phyloP scores from a whole-genome alignment of 1,140 invertebrate genomes.

The Microvelia longipes region DNA sequence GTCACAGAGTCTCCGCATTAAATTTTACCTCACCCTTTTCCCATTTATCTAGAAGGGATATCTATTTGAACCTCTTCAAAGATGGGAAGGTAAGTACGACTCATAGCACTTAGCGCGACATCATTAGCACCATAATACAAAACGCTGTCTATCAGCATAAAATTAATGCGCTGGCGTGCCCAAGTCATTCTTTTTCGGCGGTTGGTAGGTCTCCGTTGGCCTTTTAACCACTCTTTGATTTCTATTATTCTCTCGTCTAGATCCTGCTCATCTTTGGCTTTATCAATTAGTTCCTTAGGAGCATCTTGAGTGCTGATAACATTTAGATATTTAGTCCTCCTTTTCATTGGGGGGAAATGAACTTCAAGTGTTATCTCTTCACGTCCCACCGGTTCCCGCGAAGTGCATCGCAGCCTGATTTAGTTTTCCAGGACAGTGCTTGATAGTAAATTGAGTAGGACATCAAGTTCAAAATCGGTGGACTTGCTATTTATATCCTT shows the following conservation, averaged over 20 bases:
- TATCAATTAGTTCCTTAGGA: neutral
- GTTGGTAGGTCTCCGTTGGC: neutral
- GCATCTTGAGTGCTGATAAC: neutral
- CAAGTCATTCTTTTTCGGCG: neutral
- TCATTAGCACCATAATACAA: neutral
- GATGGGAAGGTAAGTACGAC: too few relatives aligned
- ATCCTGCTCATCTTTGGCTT: neutral
- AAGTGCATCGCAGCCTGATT: conserved; percentile 28
- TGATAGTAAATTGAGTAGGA: conserved; percentile 27
- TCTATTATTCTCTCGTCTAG: neutral
- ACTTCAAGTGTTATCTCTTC: neutral
- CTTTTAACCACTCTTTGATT: neutral
- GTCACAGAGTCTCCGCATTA: too few relatives aligned
- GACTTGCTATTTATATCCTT: conserved; percentile 30
- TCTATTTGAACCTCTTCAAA: too few relatives aligned
- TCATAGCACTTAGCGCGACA: neutral
- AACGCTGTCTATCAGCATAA: neutral
- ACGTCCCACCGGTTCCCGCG: neutral
- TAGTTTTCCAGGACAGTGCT: conserved; percentile 25
- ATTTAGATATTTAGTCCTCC: neutral
- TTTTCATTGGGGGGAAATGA: neutral
- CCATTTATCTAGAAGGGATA: too few relatives aligned
- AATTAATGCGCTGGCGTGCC: neutral
- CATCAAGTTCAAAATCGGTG: conserved; percentile 26
- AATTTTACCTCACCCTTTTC: too few relatives aligned